Evolutionary conservation across 1,140 invertebrate species (phyloP).

Genomic region (Drosophila willistoni): DNA sequence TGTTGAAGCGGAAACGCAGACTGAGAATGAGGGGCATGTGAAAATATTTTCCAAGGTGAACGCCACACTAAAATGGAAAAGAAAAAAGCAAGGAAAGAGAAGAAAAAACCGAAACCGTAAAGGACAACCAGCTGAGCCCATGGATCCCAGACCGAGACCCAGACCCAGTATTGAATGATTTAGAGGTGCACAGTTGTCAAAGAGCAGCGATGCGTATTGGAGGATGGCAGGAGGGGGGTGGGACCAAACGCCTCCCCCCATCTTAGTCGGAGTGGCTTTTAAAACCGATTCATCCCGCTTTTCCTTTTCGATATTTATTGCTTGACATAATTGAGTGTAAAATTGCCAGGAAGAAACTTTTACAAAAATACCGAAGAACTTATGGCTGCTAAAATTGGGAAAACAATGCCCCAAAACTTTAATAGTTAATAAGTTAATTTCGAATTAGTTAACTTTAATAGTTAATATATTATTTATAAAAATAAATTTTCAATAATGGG

Average conservation of each 20-base stretch:
- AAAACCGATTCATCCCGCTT: slow-evolving; percentile 71
- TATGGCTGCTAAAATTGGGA: background rate
- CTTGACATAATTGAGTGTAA: slow-evolving; percentile 75
- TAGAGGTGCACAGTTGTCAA: slow-evolving; percentile 77
- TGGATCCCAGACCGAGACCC: slow-evolving; percentile 19
- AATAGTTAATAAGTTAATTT: too few relatives aligned
- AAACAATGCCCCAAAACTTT: background rate
- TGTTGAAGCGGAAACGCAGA: slow-evolving; percentile 69
- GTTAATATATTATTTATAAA: too few relatives aligned
- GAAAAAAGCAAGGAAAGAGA: background rate
- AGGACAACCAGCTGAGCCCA: slow-evolving; percentile 53
- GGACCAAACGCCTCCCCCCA: background rate
- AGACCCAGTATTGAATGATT: slow-evolving; percentile 70
- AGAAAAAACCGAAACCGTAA: slow-evolving; percentile 47
- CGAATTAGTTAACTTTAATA: too few relatives aligned
- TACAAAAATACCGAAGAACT: slow-evolving; percentile 11
- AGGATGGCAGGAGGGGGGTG: background rate
- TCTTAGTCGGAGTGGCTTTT: slow-evolving; percentile 51
- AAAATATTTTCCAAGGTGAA: slow-evolving; percentile 80
- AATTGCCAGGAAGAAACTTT: slow-evolving; percentile 45
- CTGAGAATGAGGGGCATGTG: slow-evolving; percentile 60
- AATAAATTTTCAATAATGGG: too few relatives aligned
- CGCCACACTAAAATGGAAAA: slow-evolving; percentile 59
- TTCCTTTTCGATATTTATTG: slow-evolving; percentile 66
- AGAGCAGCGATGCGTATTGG: slow-evolving; percentile 76